These are phyloP conservation scores for Ennomos quercinarius DNA, from an alignment of 2,888 invertebrate genomes.

Conservation along the genomic window DNA sequence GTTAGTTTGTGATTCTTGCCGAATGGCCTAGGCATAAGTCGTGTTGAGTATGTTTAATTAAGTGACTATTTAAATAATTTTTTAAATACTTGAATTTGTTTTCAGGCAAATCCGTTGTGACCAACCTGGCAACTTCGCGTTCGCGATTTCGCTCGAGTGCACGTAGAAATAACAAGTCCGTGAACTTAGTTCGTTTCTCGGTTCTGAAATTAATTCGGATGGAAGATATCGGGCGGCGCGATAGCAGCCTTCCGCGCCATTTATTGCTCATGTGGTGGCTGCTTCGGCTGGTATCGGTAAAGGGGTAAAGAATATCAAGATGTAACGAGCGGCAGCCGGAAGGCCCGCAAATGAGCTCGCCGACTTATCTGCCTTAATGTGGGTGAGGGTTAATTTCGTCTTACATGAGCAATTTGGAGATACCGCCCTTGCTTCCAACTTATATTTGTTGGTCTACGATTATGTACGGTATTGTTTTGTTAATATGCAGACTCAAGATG, in stretches of 20 bases:
- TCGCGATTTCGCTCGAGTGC: conserved; percentile 64
- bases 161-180: conserved; percentile 83
- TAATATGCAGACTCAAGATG: conserved; percentile 34
- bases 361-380: conserved; percentile 84
- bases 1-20: too few species aligned
- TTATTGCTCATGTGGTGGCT: conserved; percentile 85
- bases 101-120: neutral
- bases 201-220: conserved; percentile 84
- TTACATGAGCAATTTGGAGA: conserved; percentile 84
- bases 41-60: too few species aligned
- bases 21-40: too few species aligned
- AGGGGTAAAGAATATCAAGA: conserved; percentile 86
- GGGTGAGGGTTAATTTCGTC: conserved; percentile 84
- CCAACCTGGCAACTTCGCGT: conserved; percentile 17
- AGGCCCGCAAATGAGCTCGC: conserved; percentile 85
- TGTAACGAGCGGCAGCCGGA: conserved; percentile 83
- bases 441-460: conserved; percentile 64
- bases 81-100: too few species aligned
- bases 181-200: conserved; percentile 80
- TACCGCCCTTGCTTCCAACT: conserved; percentile 69
- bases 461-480: conserved; percentile 47
- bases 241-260: conserved; percentile 85
- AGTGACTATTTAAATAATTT: too few species aligned
- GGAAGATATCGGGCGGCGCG: conserved; percentile 83
- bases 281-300: conserved; percentile 80